Conservation (phyloP, 2,113 vertebrate species). For the Centropus unirufus region DNA sequence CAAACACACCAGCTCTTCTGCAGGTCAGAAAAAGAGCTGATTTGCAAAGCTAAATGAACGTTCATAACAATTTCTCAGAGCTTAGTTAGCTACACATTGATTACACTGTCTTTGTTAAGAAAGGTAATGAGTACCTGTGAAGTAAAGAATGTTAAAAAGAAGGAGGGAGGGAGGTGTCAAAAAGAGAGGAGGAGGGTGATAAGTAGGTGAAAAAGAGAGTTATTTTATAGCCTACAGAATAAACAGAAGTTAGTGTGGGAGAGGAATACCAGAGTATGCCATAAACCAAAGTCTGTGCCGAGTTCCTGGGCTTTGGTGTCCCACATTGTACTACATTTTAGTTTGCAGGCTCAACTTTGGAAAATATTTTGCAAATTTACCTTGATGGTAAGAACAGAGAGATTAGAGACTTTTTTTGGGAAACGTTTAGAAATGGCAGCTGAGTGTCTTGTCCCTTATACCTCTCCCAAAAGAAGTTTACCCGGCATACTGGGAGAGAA, state of each 20-base stretch:
- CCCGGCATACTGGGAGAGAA: not conserved
- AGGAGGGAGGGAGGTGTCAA: not conserved
- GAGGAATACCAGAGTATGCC: not conserved
- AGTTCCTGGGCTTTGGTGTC: not conserved
- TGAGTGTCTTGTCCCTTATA: not conserved
- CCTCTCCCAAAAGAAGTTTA: not conserved
- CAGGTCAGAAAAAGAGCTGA: not conserved
- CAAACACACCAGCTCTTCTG: not conserved
- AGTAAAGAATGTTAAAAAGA: not conserved
- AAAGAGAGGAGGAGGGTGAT: not conserved
- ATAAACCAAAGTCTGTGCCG: not conserved
- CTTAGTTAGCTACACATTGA: not conserved
- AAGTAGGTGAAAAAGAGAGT: not conserved
- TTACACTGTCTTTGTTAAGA: not conserved
- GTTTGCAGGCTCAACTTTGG: not conserved
- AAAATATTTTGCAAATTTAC: not conserved
- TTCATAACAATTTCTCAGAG: not conserved
- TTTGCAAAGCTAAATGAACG: not conserved
- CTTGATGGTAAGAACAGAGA: not conserved
- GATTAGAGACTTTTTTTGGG: not conserved
- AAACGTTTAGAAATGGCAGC: not conserved
- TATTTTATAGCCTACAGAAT: not conserved
- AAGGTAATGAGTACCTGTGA: not conserved
- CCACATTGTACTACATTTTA: not conserved
- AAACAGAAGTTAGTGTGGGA: not conserved